These are phyloP conservation scores for Octodonta nipae DNA, from an alignment of 2,888 invertebrate species.

Conservation along the genomic window DNA sequence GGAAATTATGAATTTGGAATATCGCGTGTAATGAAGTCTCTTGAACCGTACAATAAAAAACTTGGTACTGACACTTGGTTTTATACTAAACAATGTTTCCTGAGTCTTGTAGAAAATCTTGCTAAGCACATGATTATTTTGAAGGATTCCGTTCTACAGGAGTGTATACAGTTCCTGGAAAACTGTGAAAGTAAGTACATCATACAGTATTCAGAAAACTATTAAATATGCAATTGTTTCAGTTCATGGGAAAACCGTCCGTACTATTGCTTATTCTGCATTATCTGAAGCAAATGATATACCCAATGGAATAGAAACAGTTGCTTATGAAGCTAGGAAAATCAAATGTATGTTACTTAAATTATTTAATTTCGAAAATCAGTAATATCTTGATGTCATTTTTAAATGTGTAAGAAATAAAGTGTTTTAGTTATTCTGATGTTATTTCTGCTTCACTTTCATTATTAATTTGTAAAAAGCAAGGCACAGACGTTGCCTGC, in stretches of 20 bases:
- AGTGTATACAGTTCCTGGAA: constrained; percentile 78
- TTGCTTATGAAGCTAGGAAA: constrained; percentile 77
- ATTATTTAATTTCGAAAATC: constrained; percentile 37
- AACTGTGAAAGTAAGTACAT: constrained; percentile 61
- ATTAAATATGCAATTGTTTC: constrained; percentile 6
- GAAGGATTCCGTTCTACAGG: constrained; percentile 73
- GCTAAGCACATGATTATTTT: constrained; percentile 82
- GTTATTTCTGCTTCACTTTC: no score
- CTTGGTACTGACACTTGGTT: constrained; percentile 98
- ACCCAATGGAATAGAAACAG: constrained; percentile 68
- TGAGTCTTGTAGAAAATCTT: constrained; percentile 82
- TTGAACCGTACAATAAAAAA: constrained; percentile 87
- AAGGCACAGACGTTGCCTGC: no score
- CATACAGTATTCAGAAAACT: constrained; percentile 4
- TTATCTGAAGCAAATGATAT: constrained; percentile 53
- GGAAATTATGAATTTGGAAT: constrained; percentile 99
- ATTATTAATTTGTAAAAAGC: no score
- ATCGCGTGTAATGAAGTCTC: constrained; percentile 88
- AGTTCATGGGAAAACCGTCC: constrained; percentile 74
- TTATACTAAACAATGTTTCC: constrained; percentile 89
- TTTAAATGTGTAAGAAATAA: no score
- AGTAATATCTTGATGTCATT: no score
- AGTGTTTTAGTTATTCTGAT: no score
- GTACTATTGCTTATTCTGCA: constrained; percentile 69
- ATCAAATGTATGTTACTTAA: constrained; percentile 69